Base-by-base conservation (phyloP, 2,888 invertebrate species). In the Catotricha subobsoleta region DNA sequence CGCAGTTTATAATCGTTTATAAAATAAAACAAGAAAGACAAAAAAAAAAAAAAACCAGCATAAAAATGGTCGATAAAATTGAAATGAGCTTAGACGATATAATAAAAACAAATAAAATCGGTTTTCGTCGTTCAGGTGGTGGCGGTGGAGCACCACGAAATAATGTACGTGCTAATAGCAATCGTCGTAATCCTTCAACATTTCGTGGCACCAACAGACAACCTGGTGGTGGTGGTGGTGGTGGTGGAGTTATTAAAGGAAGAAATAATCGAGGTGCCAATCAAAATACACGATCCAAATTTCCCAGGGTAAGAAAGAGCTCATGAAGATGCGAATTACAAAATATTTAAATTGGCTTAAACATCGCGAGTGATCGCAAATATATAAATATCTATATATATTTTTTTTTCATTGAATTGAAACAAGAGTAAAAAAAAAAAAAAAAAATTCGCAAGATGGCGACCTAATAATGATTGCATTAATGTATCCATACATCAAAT, bases 31-130 rank as follows among this genome's bases (percentile, higher is more conserved):
- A n/a, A n/a, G n/a, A n/a, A n/a, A n/a, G n/a, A n/a, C n/a, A n/a
- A n/a, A n/a, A n/a, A n/a, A n/a, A n/a, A n/a, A 25, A 34, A 9
- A 25, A 36, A 3, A 7, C 5, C 8, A 31, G 7, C 51, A n/a
- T n/a, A n/a, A 78, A 69, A 64, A 88, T 90, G 88, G 81, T 80
- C 54, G 87, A 90, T 58, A 90, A 86, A 70, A 86, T 95, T 64
- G 94, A 95, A 65, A 84, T 94, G 86, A 91, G 92, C 57, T 72
- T 95, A 51, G 95, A 95, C 62, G 95, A 95, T 52, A 91, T 95
- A 46, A 95, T 95, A 54, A 92, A 86, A 67, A 78, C 77, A 56
- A 80, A 72, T 52, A 84, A 79, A 65, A 71, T 75, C 47, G 67
- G 77, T 48, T 35, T 35, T 28, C 69, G 74, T 48, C 67, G 71